phyloP scores from a whole-genome alignment of 2,888 invertebrate species.

The Phoronis australis region DNA sequence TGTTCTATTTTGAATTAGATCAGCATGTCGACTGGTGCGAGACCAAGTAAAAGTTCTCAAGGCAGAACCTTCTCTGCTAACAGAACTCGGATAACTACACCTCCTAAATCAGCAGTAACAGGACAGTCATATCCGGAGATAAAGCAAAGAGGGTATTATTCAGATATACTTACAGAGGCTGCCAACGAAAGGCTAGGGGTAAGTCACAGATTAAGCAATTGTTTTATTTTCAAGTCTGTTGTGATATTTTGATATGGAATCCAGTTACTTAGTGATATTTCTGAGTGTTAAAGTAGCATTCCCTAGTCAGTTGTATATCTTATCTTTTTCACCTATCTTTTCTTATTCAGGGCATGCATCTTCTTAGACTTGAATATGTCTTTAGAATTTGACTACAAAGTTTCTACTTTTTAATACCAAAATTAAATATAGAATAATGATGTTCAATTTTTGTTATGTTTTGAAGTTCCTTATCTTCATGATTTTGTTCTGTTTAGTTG shows the following conservation, averaged over 20 bases:
- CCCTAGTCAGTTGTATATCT: not conserved
- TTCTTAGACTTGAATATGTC: no score
- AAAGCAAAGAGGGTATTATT: conserved; percentile 51
- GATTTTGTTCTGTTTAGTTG: no score
- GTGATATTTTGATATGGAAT: not conserved
- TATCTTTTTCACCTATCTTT: no score
- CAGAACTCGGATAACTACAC: conserved; percentile 18
- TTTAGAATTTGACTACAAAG: no score
- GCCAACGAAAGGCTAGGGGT: conserved; percentile 26
- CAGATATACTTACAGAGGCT: conserved; percentile 41
- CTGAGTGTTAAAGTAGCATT: not conserved
- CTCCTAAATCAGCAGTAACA: conserved; percentile 11
- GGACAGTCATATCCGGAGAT: conserved; percentile 47
- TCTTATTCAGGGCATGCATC: no score
- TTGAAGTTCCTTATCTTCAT: no score
- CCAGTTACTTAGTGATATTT: not conserved
- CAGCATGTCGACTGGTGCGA: conserved; percentile 22
- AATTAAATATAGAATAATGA: no score
- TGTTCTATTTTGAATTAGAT: no score
- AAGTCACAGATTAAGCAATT: conserved; percentile 9
- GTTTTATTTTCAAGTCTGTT: no score
- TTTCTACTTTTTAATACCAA: no score
- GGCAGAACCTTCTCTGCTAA: conserved; percentile 36
- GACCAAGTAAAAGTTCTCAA: conserved; percentile 24
- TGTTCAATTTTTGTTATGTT: no score